Conservation (phyloP, 2,888 invertebrate species). For the Drosophila mimetica region DNA sequence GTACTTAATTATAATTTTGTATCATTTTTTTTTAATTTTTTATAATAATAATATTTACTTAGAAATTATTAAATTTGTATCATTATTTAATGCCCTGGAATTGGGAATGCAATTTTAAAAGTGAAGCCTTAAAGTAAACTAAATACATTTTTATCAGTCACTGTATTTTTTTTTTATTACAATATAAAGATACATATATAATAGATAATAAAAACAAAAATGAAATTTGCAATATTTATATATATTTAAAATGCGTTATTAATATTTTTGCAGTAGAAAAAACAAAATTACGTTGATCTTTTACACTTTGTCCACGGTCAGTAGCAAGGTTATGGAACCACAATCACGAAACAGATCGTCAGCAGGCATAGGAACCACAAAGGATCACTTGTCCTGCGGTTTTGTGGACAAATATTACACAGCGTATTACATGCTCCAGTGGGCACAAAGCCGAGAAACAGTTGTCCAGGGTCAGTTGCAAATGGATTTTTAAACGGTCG, state of each 20-base stretch:
- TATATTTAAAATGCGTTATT: not conserved
- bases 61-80: too few relatives aligned
- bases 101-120: too few relatives aligned
- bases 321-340: not conserved
- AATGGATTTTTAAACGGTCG: constrained; percentile 72
- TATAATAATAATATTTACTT: too few relatives aligned
- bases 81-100: too few relatives aligned
- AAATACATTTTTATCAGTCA: too few relatives aligned
- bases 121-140: too few relatives aligned
- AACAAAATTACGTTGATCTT: not conserved
- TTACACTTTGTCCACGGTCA: not conserved
- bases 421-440: constrained; percentile 40
- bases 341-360: constrained; percentile 18
- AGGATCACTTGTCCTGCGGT: constrained; percentile 15
- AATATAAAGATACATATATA: too few relatives aligned
- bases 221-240: too few relatives aligned
- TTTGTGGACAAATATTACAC: constrained; percentile 18
- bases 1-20: too few relatives aligned
- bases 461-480: constrained; percentile 53
- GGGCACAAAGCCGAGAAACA: constrained; percentile 3
- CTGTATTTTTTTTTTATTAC: too few relatives aligned
- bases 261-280: not conserved
- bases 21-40: too few relatives aligned
- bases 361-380: constrained; percentile 33
- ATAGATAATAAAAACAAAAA: too few relatives aligned